Conservation (phyloP, 2,113 vertebrate genomes). For the Cochlearius cochlearius region DNA sequence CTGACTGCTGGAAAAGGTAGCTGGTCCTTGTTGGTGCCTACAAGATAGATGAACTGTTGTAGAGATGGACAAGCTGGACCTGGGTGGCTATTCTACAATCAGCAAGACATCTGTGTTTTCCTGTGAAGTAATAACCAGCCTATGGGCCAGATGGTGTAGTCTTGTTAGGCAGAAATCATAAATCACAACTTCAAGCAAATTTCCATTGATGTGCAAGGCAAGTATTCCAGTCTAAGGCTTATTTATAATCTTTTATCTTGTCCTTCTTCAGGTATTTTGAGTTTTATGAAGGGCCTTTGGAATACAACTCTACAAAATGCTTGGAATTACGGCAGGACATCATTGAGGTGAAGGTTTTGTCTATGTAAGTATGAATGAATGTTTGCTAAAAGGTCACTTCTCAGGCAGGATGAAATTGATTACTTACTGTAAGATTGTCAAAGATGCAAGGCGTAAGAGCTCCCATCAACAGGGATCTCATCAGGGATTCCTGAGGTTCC, state of each 20-base stretch:
- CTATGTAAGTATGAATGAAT: constrained; percentile 86
- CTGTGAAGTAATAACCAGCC: background rate
- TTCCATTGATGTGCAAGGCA: background rate
- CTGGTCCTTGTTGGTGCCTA: background rate
- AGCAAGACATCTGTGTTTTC: background rate
- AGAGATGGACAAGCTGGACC: background rate
- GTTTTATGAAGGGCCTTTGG: constrained; percentile 87
- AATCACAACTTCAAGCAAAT: background rate
- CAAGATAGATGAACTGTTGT: background rate
- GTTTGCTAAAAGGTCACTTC: background rate
- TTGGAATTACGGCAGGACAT: constrained; percentile 93
- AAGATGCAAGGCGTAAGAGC: background rate
- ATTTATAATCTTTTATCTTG: background rate
- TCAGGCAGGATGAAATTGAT: background rate
- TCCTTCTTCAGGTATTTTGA: constrained; percentile 88
- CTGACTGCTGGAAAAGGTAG: background rate
- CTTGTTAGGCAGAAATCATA: background rate
- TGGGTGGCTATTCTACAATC: background rate
- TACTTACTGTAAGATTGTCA: background rate
- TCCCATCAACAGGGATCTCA: background rate
- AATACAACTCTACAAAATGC: constrained; percentile 94
- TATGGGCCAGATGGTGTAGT: background rate
- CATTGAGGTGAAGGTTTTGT: constrained; percentile 92
- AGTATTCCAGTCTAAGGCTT: background rate
- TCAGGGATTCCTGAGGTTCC: background rate